A percentile compares a stretch with the other conserved stretches of the same genome.
Conservation (phyloP, 2,888 invertebrate genomes). For the Gandaritis pyraliata region DNA sequence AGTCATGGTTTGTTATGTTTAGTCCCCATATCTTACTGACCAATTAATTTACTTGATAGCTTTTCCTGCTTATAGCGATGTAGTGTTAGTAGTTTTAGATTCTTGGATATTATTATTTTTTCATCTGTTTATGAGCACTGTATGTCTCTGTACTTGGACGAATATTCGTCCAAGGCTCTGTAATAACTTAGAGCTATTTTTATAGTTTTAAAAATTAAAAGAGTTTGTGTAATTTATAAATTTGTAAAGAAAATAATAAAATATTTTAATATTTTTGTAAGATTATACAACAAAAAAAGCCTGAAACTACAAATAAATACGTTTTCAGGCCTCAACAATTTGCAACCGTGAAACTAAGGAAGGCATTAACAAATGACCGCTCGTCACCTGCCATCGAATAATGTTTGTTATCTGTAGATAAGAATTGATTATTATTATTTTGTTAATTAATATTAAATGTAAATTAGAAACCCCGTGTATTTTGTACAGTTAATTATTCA, state of each 20-base stretch:
- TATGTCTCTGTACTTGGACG: too few species aligned
- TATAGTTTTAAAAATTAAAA: slow-evolving; percentile 1
- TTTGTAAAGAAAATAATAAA: background rate
- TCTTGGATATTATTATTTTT: slow-evolving; percentile 22
- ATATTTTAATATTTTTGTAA: too few species aligned
- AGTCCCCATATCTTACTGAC: slow-evolving; percentile 38
- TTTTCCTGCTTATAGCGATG: slow-evolving; percentile 31
- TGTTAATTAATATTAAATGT: slow-evolving; percentile 80
- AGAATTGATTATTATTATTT: slow-evolving; percentile 65
- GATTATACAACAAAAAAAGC: slow-evolving; percentile 2
- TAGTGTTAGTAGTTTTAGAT: slow-evolving; percentile 19
- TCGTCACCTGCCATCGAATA: slow-evolving; percentile 90
- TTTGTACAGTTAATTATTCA: slow-evolving; percentile 85
- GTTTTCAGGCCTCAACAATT: slow-evolving; percentile 92
- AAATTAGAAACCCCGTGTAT: slow-evolving; percentile 81
- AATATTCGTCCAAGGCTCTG: too few species aligned
- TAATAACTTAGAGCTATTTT: background rate
- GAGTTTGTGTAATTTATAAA: background rate
- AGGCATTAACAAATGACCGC: slow-evolving; percentile 94
- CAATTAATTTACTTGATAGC: slow-evolving; percentile 32
- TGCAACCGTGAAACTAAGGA: slow-evolving; percentile 94
- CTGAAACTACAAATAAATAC: slow-evolving; percentile 41
- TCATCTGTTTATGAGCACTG: background rate
- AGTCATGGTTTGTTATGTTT: slow-evolving; percentile 54
- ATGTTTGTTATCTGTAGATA: slow-evolving; percentile 57